A percentile compares a stretch with the other conserved stretches of the same genome.
Conservation (phyloP, 2,888 invertebrate genomes). For the Platypus cylindrus region DNA sequence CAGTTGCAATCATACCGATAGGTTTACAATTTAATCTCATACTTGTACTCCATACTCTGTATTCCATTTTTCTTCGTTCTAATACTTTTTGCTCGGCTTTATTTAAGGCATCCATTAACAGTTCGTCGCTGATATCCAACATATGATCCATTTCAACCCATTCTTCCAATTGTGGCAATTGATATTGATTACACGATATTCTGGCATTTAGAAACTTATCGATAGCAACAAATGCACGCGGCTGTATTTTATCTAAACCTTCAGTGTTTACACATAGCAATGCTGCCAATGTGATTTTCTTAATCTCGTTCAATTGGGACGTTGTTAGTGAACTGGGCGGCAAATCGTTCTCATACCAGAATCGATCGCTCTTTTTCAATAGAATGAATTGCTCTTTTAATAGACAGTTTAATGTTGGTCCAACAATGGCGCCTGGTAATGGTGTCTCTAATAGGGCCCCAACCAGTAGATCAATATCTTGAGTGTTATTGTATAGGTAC, state of each 20-base stretch:
- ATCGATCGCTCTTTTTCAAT: slow-evolving; percentile 75
- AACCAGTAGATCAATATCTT: slow-evolving; percentile 74
- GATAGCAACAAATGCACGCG: slow-evolving; percentile 71
- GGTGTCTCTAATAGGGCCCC: slow-evolving; percentile 75
- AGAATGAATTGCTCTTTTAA: slow-evolving; percentile 71
- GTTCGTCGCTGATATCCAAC: slow-evolving; percentile 55
- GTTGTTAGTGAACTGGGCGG: slow-evolving; percentile 72
- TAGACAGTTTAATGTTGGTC: slow-evolving; percentile 81
- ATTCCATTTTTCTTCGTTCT: slow-evolving; percentile 64
- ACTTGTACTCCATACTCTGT: slow-evolving; percentile 67
- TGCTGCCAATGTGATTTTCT: slow-evolving; percentile 67
- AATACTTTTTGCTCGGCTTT: slow-evolving; percentile 68
- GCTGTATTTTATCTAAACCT: slow-evolving; percentile 59
- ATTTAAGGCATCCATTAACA: slow-evolving; percentile 61
- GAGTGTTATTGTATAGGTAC: slow-evolving; percentile 54
- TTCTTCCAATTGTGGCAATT: slow-evolving; percentile 50
- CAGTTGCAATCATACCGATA: no score
- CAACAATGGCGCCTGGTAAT: slow-evolving; percentile 62
- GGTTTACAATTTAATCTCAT: no score
- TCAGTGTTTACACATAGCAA: slow-evolving; percentile 67
- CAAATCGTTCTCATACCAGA: slow-evolving; percentile 92
- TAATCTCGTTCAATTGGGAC: slow-evolving; percentile 68
- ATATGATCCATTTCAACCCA: slow-evolving; percentile 58
- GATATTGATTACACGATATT: slow-evolving; percentile 62
- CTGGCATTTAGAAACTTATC: slow-evolving; percentile 73